Evolutionary conservation across 2,888 invertebrate genomes (phyloP), one percentile per base, ranked within the genome.

Genomic region (Rhamnusium bicolor): DNA sequence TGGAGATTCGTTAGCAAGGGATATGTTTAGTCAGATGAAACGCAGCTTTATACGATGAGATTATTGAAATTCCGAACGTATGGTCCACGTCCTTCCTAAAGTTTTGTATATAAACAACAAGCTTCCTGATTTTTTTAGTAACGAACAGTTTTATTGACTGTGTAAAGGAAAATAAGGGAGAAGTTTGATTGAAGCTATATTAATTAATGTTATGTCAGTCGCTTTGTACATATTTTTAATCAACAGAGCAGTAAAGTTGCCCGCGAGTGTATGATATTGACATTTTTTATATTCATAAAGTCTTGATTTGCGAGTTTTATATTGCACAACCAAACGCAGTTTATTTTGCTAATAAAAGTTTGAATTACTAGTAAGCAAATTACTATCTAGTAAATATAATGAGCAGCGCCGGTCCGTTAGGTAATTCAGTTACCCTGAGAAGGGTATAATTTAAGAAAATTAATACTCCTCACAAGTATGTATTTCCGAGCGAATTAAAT

Each of bases 21-120:
- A 73, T 75, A 73, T 73, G 73, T 72, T 75, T 77, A 77, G 72
- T 73, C 66, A 65, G 69, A 72, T 75, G 71, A 71, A 77, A 72
- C 71, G 71, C 32, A 19, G 18, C 49, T 65, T 19, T 27, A 27
- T 75, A 70, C 65, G 63, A 71, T 68, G 72, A 69, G 70, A 63
- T 73, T 77, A 77, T 77, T 77, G 71, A 74, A 72, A 77, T 73
- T 77, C 72, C 67, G 46, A 24, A 67, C 72, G 69, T 71, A 70
- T 72, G 58, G 60, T 51, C 49, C 53, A 54, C 53, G 54, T 66
- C 24, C 29, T 21, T 40, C 40, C 24, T 7, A 56, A 40, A 46
- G 54, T 67, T 56, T 56, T 56, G 47, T 56, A 27, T 27, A 40
- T 40, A 67, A 67, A 56, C 46, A 54, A 4, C 47, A 3, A 18